Evolutionary conservation across 2,113 vertebrate species (phyloP), one percentile per base, ranked within the genome.

Genomic region (Rutilus rutilus): DNA sequence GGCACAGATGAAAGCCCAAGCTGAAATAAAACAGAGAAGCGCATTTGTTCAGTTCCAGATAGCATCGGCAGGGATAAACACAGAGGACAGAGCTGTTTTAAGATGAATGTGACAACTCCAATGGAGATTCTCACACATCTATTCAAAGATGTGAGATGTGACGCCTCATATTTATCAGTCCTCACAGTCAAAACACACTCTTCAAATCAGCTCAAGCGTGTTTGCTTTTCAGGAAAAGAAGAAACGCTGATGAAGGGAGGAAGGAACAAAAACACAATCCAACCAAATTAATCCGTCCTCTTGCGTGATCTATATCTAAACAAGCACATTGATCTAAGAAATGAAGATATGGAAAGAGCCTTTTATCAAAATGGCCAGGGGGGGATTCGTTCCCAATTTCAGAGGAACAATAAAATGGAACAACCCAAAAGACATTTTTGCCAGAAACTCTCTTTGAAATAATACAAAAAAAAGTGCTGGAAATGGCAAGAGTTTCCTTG

Each of bases 11-110:
- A 93, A 94, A 95, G 90, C 89, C 85, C 67, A 57, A 52, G 89
- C 90, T 91, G 91, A 94, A 94, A 94, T 92, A 90, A 86, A 93
- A 90, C 86, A 83, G 87, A 47, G 30, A 85, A 39, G 83, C 1
- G 62, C 90, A 92, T 95, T 94, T 93, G 90, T 93, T 91, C 92
- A 83, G 87, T 90, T 69, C 52, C 23, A 86, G 92, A 94, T 93
- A 93, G 90, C 90, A 92, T 92, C 91, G 89, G 93, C 90, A 85
- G 85, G 90, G 92, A 92, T 84, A 85, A 89, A 87, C 27, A 65
- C 84, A 82, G 71, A 81, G 82, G 83, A 87, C 81, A 90, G 89
- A 90, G 89, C 83, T 75, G 87, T 85, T 74, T 90, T 91, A 42
- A 73, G 10, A 86, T 87, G 86, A 89, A 90, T 73, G 87, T 83